Evolutionary conservation across 2,113 vertebrate species (phyloP), one percentile per base, ranked within the genome.

Genomic region (Athene cunicularia): DNA sequence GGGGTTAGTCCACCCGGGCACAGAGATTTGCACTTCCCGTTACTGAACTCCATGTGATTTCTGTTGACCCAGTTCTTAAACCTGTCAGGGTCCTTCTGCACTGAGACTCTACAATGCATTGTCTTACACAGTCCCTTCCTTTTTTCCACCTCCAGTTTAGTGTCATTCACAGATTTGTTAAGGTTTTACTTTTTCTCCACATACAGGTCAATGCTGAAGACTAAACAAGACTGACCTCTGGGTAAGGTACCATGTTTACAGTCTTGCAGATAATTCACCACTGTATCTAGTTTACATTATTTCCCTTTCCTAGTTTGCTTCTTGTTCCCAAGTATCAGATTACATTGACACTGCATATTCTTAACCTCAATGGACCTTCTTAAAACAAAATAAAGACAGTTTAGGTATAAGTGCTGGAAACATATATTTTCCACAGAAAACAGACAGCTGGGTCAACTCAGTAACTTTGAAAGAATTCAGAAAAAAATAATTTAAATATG

Each of bases 181-280:
- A 37, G 58, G 5, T 14, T 64, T 49, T 47, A 32, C 20, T 64
- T 84, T 60, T 80, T 68, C 37, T 56, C 14, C 0, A 0, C 27
- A 15, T 23, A 55, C 16, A 70, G 28, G 22, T 47, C 28, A 60
- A 2, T 0, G 0, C 73, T 41, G 28, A 91, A 93, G 53, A 68
- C 13, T 70, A 55, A 87, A 80, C 24, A 80, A 86, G 28, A 47
- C 12, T 76, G 33, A 28, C 49, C 49, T 56, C 55, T 58, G 62
- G 32, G 20, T 66, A 49, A 55, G 73, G 30, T 47, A 24, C 33
- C 1, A 0, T 14, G 10, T 53, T 89, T 62, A 59, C 27, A 91
- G 23, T 49, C 35, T 73, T 71, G 64, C n/a, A 63, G 60, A 74
- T 15, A 77, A 84, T 53, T 81, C 56, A 45, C 60, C 16, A 6